Evolutionary conservation across 2,797 vertebrate species (phyloP).

Genomic region (Valencia hispanica): DNA sequence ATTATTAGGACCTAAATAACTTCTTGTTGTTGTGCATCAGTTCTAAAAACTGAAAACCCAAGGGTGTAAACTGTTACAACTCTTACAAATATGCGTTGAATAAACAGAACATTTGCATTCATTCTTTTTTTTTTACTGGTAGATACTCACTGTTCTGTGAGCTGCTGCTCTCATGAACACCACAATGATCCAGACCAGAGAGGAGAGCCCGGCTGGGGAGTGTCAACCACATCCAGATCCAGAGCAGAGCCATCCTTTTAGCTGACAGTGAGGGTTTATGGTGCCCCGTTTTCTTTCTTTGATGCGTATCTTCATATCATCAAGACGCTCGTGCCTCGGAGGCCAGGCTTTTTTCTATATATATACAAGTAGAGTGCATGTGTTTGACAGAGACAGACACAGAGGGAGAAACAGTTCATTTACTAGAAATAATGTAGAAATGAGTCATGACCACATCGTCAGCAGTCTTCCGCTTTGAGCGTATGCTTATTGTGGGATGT

Average conservation of each 20-base stretch:
- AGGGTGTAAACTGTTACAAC: background rate
- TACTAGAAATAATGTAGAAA: slow-evolving; percentile 61
- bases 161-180: background rate
- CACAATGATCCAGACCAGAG: slow-evolving; percentile 32
- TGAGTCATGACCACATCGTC: slow-evolving; percentile 44
- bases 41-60: background rate
- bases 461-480: slow-evolving; percentile 43
- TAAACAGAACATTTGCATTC: background rate
- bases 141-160: slow-evolving; percentile 40
- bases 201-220: slow-evolving; percentile 23
- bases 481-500: slow-evolving; percentile 42
- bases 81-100: background rate
- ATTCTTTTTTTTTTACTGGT: no score
- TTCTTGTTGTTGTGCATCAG: background rate
- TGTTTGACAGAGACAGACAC: background rate
- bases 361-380: background rate
- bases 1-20: background rate
- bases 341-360: background rate
- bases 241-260: slow-evolving; percentile 45
- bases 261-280: background rate
- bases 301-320: slow-evolving; percentile 9
- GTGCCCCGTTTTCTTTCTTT: background rate
- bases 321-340: background rate
- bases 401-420: slow-evolving; percentile 30
- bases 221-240: slow-evolving; percentile 27